phyloP scores from a whole-genome alignment of 2,888 invertebrate species.

The Sipha maydis region DNA sequence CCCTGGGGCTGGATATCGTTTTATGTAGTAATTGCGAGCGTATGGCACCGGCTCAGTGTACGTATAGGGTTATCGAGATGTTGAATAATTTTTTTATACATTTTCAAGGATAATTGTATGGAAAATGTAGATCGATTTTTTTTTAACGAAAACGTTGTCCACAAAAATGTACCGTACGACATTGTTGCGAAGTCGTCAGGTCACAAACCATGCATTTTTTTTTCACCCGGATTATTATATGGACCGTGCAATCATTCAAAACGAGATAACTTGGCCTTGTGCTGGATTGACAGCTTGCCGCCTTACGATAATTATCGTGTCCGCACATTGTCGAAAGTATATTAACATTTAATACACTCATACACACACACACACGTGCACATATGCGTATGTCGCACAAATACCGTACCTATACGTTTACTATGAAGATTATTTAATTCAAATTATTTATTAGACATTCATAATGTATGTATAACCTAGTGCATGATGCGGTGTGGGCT shows the following conservation, averaged over 20 bases:
- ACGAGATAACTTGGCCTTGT: slow-evolving; percentile 54
- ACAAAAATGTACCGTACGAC: slow-evolving; percentile 7
- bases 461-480: neutral
- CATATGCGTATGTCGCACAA: neutral
- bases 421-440: slow-evolving; percentile 26
- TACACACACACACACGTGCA: too few relatives aligned
- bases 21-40: neutral
- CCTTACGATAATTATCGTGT: slow-evolving; percentile 58
- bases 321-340: slow-evolving; percentile 57
- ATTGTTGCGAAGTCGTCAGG: slow-evolving; percentile 49
- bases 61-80: neutral
- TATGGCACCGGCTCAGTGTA: neutral
- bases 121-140: slow-evolving; percentile 37
- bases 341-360: too few relatives aligned
- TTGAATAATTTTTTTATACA: neutral
- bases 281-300: slow-evolving; percentile 56
- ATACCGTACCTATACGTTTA: neutral
- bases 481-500: slow-evolving; percentile 44
- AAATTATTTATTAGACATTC: neutral
- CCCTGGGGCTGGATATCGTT: slow-evolving; percentile 18
- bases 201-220: slow-evolving; percentile 38
- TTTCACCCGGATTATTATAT: slow-evolving; percentile 27
- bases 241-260: slow-evolving; percentile 29
- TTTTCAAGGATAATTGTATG: slow-evolving; percentile 22
- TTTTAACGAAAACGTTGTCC: neutral